Evolutionary conservation across 2,888 invertebrate species (phyloP).

Genomic region (Acanthosepion esculentum): DNA sequence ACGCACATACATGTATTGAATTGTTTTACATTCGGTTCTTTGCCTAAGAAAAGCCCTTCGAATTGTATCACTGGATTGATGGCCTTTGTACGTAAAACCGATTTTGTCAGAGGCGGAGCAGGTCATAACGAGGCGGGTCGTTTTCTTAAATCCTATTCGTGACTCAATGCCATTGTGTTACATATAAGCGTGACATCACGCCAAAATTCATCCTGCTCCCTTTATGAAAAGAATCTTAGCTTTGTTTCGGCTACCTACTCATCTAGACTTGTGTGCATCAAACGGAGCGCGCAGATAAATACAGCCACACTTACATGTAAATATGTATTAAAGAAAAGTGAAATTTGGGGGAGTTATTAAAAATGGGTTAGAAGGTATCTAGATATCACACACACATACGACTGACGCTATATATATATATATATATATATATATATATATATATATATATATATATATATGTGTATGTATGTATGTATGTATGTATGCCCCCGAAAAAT

Average conservation of each 20-base stretch:
- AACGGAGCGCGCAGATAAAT: not conserved
- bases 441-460: not conserved
- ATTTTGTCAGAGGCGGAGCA: not conserved
- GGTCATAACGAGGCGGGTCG: not conserved
- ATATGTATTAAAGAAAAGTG: not conserved
- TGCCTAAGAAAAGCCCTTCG: too few relatives aligned
- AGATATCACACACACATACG: too few relatives aligned
- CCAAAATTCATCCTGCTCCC: not conserved
- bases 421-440: constrained; percentile 33
- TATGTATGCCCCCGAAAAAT: not conserved
- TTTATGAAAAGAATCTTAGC: not conserved
- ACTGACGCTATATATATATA: not conserved
- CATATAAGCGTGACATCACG: not conserved
- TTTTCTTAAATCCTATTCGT: not conserved
- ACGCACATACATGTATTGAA: too few relatives aligned
- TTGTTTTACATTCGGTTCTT: too few relatives aligned
- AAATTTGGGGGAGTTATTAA: too few relatives aligned
- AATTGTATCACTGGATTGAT: not conserved
- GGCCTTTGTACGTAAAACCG: not conserved
- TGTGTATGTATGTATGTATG: not conserved
- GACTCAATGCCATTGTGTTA: not conserved
- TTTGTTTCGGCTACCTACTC: not conserved
- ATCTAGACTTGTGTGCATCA: not conserved
- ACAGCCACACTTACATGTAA: not conserved
- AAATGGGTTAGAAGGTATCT: too few relatives aligned